Base-by-base conservation (phyloP, 2,113 vertebrate species). In the Myotis yumanensis region DNA sequence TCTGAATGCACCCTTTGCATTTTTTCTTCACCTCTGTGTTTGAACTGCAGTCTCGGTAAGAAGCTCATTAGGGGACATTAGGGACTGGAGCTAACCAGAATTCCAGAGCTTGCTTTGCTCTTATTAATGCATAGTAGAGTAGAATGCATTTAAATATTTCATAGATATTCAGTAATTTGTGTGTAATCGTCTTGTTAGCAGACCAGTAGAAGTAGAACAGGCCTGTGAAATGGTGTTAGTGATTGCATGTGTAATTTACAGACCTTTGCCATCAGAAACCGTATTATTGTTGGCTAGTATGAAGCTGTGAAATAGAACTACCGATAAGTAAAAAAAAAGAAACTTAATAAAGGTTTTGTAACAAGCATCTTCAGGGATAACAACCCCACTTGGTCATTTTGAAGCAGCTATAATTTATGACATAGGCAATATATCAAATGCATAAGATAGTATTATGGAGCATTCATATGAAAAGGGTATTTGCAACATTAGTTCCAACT, bases 401-500 rank as follows among this genome's bases (percentile, higher is more conserved):
- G 99, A 99, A 99, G 99, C 99, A 99, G 98, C 99, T 99, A 98
- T 99, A 99, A 99, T 99, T 99, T 99, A 99, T 99, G 99, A 99
- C 99, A 99, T 99, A 99, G 98, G 98, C 99, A 99, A 99, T 99
- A 99, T 99, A 99, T 99, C 99, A 99, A 99, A 99, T 99, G 99
- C 99, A 98, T 99, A 99, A 99, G 99, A 99, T 99, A 99, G 99
- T 99, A 99, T 99, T 99, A 99, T 99, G 99, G 98, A 99, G 99
- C 99, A 99, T 99, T 99, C 99, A 99, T 99, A 99, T 99, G 99
- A 99, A 99, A 99, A 99, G 99, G 99, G 99, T 99, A 99, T 99
- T 99, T 99, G 99, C 99, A 99, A 99, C 99, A 99, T 99, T 99
- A 99, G 99, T 99, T 99, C 99, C 99, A 99, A 99, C 99, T 99